Evolutionary conservation across 2,113 vertebrate genomes (phyloP), one percentile per base, ranked within the genome.

Genomic region (Phylloscopus trochiloides): DNA sequence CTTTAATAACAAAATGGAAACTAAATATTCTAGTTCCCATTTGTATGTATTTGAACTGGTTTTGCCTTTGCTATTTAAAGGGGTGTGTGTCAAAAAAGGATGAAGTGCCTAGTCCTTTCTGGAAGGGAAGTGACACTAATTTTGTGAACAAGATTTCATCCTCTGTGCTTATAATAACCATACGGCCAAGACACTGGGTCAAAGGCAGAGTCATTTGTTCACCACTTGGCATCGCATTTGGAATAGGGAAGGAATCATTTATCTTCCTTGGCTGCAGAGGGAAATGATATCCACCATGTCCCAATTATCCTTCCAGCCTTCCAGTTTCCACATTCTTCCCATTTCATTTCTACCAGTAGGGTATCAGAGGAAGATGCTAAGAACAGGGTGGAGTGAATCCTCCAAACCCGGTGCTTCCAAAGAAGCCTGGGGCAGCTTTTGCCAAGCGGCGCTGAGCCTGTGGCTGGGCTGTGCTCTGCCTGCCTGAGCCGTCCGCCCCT

Each of bases 121-220:
- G 38, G 43, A 86, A 90, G 79, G 57, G 17, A 90, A 62, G 42
- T 62, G 26, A 70, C 47, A 36, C 72, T 93, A 55, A 70, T 88
- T 83, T 66, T 86, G 34, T 80, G 71, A 83, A 45, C 24, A 48
- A 80, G 72, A 55, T 66, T 80, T 92, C 43, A 65, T 92, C 32
- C 61, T 92, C 28, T 50, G 8, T 61, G 57, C 57, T 71, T 84
- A 32, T 68, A 81, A 48, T 78, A 89, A 71, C 51, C 8, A 1
- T 38, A 24, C 12, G 32, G 55, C 61, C 63, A 84, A 92, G 76
- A 80, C 48, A 36, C 4, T 52, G 94, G 68, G 80, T 95, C 40
- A 91, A 31, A 91, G 72, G 80, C 70, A 76, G 67, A 94, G 36
- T 59, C 43, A 80, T 80, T 94, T 94, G 75, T 94, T 97, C 78